Percentiles rank a stretch among this genome's conserved stretches.
Evolutionary conservation across 2,888 invertebrate genomes (phyloP).

Genomic region (Plusia festucae): DNA sequence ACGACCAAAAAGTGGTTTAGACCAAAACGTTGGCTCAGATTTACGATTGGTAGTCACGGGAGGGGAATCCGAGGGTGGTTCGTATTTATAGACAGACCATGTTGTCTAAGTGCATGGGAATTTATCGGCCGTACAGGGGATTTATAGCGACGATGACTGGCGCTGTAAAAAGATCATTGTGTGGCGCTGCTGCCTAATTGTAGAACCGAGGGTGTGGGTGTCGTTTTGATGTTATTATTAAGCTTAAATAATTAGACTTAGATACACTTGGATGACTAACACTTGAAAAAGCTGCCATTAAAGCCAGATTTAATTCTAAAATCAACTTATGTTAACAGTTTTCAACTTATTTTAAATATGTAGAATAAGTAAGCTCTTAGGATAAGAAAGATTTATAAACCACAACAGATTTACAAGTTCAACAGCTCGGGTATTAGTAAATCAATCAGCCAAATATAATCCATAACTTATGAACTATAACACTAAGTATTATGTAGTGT

Average conservation of each 20-base stretch:
- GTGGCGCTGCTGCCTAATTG: slow-evolving; percentile 24
- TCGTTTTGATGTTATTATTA: slow-evolving; percentile 28
- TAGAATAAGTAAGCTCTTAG: not conserved
- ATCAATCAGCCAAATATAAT: not conserved
- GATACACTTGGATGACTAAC: slow-evolving; percentile 24
- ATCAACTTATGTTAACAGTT: no score
- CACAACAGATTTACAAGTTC: not conserved
- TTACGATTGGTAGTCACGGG: slow-evolving; percentile 64
- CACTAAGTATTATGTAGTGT: not conserved
- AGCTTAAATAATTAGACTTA: slow-evolving; percentile 32
- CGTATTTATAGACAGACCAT: slow-evolving; percentile 70
- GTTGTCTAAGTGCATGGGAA: slow-evolving; percentile 58
- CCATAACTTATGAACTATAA: not conserved
- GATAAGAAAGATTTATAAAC: not conserved
- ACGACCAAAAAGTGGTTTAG: slow-evolving; percentile 49
- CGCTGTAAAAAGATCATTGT: slow-evolving; percentile 35
- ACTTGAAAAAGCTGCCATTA: not conserved
- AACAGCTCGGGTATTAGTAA: not conserved
- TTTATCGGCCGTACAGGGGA: slow-evolving; percentile 55
- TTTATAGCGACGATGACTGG: slow-evolving; percentile 36
- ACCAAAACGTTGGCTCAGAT: slow-evolving; percentile 59
- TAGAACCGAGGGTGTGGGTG: slow-evolving; percentile 11
- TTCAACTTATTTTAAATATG: no score
- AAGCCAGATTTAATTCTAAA: not conserved
- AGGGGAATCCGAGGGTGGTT: slow-evolving; percentile 72